phyloP scores from a whole-genome alignment of 2,797 vertebrate genomes.

The Hippoglossus hippoglossus region DNA sequence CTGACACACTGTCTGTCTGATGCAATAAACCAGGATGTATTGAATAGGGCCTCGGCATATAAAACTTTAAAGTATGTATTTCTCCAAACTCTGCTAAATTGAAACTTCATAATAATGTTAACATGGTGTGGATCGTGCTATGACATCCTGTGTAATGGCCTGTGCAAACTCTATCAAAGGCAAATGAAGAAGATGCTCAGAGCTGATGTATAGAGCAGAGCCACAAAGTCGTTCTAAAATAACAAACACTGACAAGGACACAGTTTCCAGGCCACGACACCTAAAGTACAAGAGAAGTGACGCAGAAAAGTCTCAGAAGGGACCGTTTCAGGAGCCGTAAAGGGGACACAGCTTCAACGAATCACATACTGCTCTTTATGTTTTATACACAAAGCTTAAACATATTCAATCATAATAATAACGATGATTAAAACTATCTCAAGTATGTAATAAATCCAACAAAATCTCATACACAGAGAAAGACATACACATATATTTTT shows the following conservation, averaged over 20 bases:
- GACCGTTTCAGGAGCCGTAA: conserved; percentile 40
- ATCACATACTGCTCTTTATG: conserved; percentile 6
- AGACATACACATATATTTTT: not conserved
- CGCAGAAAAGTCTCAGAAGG: conserved; percentile 54
- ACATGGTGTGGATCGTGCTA: not conserved
- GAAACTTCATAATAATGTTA: not conserved
- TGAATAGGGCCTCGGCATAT: not conserved
- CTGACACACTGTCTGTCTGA: not conserved
- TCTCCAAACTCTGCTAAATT: not conserved
- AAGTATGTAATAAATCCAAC: not conserved
- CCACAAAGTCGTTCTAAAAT: conserved; percentile 43
- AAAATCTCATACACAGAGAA: not conserved
- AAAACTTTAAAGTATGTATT: not conserved
- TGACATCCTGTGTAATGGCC: not conserved
- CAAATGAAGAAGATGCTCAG: not conserved
- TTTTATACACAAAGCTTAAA: conserved; percentile 2
- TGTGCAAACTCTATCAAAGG: conserved; percentile 5
- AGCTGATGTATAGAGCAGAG: conserved; percentile 5
- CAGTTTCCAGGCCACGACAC: conserved; percentile 62
- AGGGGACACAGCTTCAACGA: conserved; percentile 39
- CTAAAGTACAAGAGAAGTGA: conserved; percentile 49
- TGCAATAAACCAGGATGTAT: not conserved
- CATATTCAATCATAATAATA: conserved; percentile 5
- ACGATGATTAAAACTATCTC: not conserved
- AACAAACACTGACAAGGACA: conserved; percentile 57